Conservation (phyloP, 2,888 invertebrate genomes). For the Drosophila longiperda region DNA sequence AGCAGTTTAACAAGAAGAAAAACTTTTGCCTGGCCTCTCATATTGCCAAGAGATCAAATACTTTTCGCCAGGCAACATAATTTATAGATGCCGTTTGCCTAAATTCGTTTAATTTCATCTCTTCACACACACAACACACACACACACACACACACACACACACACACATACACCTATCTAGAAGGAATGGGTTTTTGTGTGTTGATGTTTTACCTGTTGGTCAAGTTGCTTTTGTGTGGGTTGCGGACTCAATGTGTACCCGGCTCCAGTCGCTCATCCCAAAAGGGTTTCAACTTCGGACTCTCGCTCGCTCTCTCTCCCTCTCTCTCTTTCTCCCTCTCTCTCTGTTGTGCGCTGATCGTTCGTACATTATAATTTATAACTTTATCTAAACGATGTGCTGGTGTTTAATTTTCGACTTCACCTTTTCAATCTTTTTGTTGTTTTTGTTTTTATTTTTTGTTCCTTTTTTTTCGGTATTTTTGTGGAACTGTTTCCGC, state of each 20-base stretch:
- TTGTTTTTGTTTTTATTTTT: conserved; percentile 39
- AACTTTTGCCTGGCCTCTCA: conserved; percentile 41
- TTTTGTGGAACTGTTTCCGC: conserved; percentile 63
- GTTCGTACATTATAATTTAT: conserved; percentile 82
- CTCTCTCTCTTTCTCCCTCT: background rate
- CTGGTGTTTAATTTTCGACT: conserved; percentile 83
- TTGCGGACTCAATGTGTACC: conserved; percentile 27
- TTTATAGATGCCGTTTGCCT: conserved; percentile 81
- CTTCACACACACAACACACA: conserved; percentile 37
- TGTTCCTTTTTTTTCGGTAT: conserved; percentile 32
- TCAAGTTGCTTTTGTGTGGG: conserved; percentile 44
- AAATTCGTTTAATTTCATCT: conserved; percentile 78
- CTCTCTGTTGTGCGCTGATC: conserved; percentile 53
- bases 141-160: conserved; percentile 2
- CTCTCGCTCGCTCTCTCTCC: background rate
- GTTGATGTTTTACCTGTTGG: conserved; percentile 50
- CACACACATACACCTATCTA: conserved; percentile 1
- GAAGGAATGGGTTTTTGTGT: conserved; percentile 31
- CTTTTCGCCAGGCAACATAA: conserved; percentile 66
- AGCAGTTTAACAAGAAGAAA: background rate
- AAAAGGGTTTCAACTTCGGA: background rate
- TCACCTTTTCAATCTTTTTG: conserved; percentile 76
- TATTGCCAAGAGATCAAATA: conserved; percentile 54
- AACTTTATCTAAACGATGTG: conserved; percentile 84
- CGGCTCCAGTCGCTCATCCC: background rate